phyloP scores from a whole-genome alignment of 2,888 invertebrate species.

The Sericinus montela region DNA sequence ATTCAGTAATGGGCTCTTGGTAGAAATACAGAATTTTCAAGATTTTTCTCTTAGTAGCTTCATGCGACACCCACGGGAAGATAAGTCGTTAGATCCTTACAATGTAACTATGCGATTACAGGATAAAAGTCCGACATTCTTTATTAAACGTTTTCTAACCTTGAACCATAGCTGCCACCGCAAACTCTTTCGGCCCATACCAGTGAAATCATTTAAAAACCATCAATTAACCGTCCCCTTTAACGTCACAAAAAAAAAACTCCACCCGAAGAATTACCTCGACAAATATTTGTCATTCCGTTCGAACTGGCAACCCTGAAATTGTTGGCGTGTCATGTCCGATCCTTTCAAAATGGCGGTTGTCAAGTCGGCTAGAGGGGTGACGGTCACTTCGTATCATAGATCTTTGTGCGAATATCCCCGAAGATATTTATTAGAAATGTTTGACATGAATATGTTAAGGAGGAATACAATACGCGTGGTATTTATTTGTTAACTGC shows the following conservation, averaged over 20 bases:
- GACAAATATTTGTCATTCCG: conserved; percentile 48
- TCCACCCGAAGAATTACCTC: conserved; percentile 39
- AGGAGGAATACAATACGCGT: conserved; percentile 21
- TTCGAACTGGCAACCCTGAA: conserved; percentile 52
- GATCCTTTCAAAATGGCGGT: conserved; percentile 69
- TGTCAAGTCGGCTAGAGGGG: conserved; percentile 41
- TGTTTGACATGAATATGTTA: conserved; percentile 39
- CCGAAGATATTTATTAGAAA: conserved; percentile 59
- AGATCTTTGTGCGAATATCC: conserved; percentile 41
- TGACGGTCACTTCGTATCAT: conserved; percentile 58
- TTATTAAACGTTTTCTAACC: not conserved
- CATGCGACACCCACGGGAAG: too few relatives aligned
- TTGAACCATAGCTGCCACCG: not conserved
- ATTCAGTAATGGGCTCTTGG: too few relatives aligned
- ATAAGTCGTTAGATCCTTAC: too few relatives aligned
- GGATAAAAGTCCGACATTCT: not conserved
- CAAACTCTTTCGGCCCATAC: conserved; percentile 6
- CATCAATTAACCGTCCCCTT: conserved; percentile 39
- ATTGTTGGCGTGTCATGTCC: conserved; percentile 57
- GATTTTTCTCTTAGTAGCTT: too few relatives aligned
- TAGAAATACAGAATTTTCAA: too few relatives aligned
- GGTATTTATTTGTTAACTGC: conserved; percentile 17
- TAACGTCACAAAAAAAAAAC: conserved; percentile 22
- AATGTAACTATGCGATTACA: too few relatives aligned
- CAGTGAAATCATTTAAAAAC: conserved; percentile 36